Base-by-base conservation (phyloP, 1,140 invertebrate genomes). In the Lordiphosa clarofinis region DNA sequence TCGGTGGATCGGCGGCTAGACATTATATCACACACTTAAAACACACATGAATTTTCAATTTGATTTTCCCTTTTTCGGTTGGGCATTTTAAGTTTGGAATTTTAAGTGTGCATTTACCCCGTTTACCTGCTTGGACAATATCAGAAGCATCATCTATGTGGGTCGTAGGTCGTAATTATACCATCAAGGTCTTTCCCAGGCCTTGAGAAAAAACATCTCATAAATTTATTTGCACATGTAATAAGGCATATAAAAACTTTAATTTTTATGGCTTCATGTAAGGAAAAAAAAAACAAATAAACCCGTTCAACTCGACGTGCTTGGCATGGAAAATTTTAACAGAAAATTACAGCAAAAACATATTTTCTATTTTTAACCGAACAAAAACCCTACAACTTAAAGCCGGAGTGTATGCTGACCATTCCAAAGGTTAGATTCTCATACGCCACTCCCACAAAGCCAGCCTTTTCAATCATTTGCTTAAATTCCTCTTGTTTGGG, bases 351-450 rank as follows among this genome's bases (percentile, higher is more conserved):
- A 11, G 4, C n/a, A 11, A 13, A 35, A 21, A 21, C 21, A 4
- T 13, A 11, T 33, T 65, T 56, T 43, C 59, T 35, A 36, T 28
- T 47, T 33, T 33, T 39, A 39, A 24, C 15, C 11, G 12, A 31
- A 15, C 15, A 13, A 12, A 35, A 9, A 21, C 10, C 15, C 50
- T 62, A 88, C 37, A 88, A 60, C 90, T 99, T 99, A 87, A 97
- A 98, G 36, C 96, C 98, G 15, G 96, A 97, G 90, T 99, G 97
- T 86, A 99, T 98, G 28, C 96, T 94, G 53, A 96, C 94, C 4
- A 98, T 91, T 38, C 98, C 98, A 88, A 96, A 94, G 8, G 94
- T 94, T 28, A 99, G 90, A 91, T 99, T 98, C 90, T 96, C 95
- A 89, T 97, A 98, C 1, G 91, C 92, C 0, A 97, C 97, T 78